Percentiles rank a stretch among this genome's conserved stretches.
Conservation (phyloP, 2,113 vertebrate genomes). For the Hylia prasina region DNA sequence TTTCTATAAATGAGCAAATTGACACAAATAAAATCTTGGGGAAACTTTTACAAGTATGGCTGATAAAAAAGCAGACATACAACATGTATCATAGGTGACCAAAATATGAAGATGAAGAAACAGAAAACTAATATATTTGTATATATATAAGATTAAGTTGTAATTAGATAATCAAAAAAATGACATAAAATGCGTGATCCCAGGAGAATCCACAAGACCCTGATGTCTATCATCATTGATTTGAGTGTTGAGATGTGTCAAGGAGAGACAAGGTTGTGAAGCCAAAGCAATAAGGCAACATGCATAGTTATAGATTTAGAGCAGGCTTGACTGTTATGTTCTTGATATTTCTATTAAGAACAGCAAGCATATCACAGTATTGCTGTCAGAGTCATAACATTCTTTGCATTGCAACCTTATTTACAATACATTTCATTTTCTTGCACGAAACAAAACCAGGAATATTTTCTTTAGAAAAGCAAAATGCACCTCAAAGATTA, state of each 20-base stretch:
- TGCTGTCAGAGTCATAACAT: background rate
- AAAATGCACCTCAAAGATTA: background rate
- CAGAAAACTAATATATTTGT: background rate
- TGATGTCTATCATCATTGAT: background rate
- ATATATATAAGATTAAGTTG: background rate
- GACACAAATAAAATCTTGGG: background rate
- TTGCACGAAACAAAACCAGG: background rate
- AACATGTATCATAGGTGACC: background rate
- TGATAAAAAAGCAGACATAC: background rate
- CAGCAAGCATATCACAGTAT: background rate
- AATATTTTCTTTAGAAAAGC: background rate
- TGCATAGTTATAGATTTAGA: background rate
- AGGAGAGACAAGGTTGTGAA: background rate
- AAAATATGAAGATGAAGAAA: background rate
- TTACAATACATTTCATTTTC: background rate
- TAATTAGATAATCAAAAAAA: background rate
- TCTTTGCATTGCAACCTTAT: background rate
- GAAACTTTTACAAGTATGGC: background rate
- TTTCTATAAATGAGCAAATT: background rate
- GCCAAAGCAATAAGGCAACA: background rate
- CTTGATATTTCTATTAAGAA: slow-evolving; percentile 26
- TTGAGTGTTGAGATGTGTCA: background rate
- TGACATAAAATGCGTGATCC: background rate
- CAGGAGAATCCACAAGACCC: background rate
- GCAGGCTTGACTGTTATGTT: background rate